Evolutionary conservation across 2,113 vertebrate genomes (phyloP).

Genomic region (Psettodes erumei): DNA sequence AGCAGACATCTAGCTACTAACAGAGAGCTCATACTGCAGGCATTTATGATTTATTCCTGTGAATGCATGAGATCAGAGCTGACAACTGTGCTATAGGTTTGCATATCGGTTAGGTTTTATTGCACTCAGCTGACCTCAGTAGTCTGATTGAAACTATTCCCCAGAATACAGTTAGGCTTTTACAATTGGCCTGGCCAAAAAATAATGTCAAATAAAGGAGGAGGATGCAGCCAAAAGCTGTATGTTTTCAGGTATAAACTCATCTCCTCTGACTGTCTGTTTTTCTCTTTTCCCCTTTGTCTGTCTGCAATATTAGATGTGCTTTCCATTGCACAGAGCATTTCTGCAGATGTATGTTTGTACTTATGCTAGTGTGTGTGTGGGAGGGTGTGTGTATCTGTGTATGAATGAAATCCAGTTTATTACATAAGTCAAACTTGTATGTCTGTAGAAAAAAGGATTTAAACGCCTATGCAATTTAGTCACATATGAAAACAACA

Average conservation of each 20-base stretch:
- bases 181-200: constrained; percentile 44
- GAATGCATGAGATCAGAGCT: constrained; percentile 42
- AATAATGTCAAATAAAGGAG: constrained; percentile 2
- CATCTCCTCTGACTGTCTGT: constrained; percentile 34
- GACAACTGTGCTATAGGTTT: constrained; percentile 46
- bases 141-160: constrained; percentile 23
- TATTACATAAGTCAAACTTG: neutral
- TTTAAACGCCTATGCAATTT: neutral
- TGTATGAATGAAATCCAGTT: neutral
- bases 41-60: constrained; percentile 43
- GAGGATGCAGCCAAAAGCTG: constrained; percentile 37
- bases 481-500: neutral
- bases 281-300: constrained; percentile 26
- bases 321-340: constrained; percentile 7
- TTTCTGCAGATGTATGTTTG: constrained; percentile 54
- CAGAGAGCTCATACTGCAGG: constrained; percentile 48
- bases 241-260: constrained; percentile 62
- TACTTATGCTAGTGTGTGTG: neutral
- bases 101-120: constrained; percentile 42
- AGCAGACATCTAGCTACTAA: constrained; percentile 49
- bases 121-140: constrained; percentile 49
- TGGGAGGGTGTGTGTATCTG: neutral
- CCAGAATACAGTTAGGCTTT: constrained; percentile 52
- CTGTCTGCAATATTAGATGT: constrained; percentile 20
- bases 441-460: neutral